These are phyloP conservation scores for Periplaneta americana DNA, from an alignment of 1,140 invertebrate genomes.

Conservation along the genomic window DNA sequence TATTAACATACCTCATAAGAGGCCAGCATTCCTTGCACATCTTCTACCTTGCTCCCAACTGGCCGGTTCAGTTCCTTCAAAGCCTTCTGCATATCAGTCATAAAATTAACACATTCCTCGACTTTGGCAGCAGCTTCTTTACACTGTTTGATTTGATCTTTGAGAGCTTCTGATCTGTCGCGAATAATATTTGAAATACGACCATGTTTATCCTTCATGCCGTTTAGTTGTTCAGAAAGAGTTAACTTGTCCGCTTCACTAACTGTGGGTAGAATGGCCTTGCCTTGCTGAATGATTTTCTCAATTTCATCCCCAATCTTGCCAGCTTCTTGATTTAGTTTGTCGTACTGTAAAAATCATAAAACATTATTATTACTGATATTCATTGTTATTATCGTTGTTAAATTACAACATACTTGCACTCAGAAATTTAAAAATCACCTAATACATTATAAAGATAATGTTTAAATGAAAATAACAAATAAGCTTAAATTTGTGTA, in stretches of 20 bases:
- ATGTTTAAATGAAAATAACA: too few species aligned
- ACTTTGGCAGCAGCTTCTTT: constrained; percentile 71
- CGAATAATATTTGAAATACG: constrained; percentile 67
- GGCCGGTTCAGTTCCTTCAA: constrained; percentile 77
- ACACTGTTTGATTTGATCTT: constrained; percentile 70
- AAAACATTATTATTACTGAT: neutral
- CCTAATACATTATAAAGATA: too few species aligned
- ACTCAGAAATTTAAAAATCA: too few species aligned
- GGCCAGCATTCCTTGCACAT: constrained; percentile 70
- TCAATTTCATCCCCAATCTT: constrained; percentile 63
- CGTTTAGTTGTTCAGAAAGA: constrained; percentile 69
- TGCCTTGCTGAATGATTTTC: constrained; percentile 70
- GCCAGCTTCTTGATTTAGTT: constrained; percentile 67
- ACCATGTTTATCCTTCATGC: constrained; percentile 68
- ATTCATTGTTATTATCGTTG: neutral
- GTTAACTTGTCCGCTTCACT: constrained; percentile 78
- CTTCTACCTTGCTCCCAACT: constrained; percentile 77
- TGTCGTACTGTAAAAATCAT: constrained; percentile 54
- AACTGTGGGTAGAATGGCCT: constrained; percentile 71
- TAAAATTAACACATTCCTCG: constrained; percentile 71
- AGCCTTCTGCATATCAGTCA: constrained; percentile 74
- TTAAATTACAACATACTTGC: too few species aligned
- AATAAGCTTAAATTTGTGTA: too few species aligned
- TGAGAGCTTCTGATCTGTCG: constrained; percentile 63
- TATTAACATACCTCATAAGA: constrained; percentile 54